These are phyloP conservation scores for Mesembrinibis cayennensis DNA, from an alignment of 2,113 vertebrate species.

Conservation along the genomic window DNA sequence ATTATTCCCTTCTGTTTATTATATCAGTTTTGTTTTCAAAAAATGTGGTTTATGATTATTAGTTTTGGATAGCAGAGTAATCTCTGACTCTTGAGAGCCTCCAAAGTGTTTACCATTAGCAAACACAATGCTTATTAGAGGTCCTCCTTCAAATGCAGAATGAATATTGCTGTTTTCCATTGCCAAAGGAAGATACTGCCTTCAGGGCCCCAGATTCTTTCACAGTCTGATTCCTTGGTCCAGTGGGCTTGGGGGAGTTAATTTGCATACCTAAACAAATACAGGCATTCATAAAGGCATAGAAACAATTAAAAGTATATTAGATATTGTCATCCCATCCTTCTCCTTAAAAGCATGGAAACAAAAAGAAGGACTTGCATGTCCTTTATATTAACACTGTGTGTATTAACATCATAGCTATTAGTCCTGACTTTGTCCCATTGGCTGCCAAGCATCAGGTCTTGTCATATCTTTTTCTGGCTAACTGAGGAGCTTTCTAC, in stretches of 20 bases:
- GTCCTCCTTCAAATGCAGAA: neutral
- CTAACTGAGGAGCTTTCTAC: neutral
- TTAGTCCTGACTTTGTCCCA: neutral
- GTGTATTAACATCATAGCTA: neutral
- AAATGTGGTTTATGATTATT: neutral
- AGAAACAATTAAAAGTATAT: neutral
- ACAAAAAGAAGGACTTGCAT: neutral
- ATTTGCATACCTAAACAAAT: neutral
- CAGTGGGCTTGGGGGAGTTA: neutral
- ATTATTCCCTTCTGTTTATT: neutral
- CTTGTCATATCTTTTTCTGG: neutral
- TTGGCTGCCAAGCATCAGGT: neutral
- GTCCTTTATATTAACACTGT: neutral
- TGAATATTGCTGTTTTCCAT: neutral
- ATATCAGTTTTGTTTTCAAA: neutral
- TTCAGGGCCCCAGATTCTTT: neutral
- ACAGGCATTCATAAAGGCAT: neutral
- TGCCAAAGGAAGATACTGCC: neutral
- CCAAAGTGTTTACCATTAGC: neutral
- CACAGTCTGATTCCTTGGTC: neutral
- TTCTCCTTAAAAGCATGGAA: neutral
- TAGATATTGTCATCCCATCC: neutral
- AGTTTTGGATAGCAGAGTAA: neutral
- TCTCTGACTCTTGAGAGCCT: neutral
- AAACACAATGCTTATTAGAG: neutral